Evolutionary conservation across 2,888 invertebrate genomes (phyloP), one percentile per base, ranked within the genome.

Genomic region (Agriopis aurantiaria): DNA sequence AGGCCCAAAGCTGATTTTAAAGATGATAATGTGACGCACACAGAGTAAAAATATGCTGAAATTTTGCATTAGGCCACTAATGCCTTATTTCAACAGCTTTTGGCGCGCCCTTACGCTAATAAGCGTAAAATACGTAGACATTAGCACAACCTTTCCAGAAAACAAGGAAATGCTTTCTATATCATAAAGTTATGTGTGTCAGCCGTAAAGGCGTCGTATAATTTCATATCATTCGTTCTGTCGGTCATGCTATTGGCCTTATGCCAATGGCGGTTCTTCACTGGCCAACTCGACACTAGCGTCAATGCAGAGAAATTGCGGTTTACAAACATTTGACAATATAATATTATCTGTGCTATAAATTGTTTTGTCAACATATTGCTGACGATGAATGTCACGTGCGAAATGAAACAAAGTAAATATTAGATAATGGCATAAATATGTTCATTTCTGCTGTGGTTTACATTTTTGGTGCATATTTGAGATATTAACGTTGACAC

Each of bases 111-210:
- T 17, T 60, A 60, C 17, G 55, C 17, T 60, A 60, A 55, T 55
- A 57, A 51, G 53, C 49, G 63, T 63, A 55, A 63, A 52, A 59
- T 55, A 48, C 53, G 63, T 59, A 52, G 12, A 40, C 63, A 68
- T 64, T 68, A 69, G 49, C 53, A 49, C n/a, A 61, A 66, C 46
- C 52, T 66, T 62, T 70, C 14, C 62, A 41, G 46, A 62, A 53
- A 62, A 70, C 69, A 70, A 53, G 58, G 66, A 66, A 66, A 66
- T 58, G 69, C 65, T 65, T 58, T 69, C 53, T 66, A 48, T 58
- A 53, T 49, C 53, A 46, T n/a, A 63, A 70, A 70, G 58, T 66
- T 65, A 61, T 51, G 45, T 33, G 48, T 55, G 64, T 60, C 56
- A 55, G 51, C 17, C 60, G 51, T 70, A 55, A 62, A 66, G 62